A percentile compares a stretch with the other conserved stretches of the same genome.
phyloP scores from a whole-genome alignment of 2,113 vertebrate species.

The Hyperoodon ampullatus region DNA sequence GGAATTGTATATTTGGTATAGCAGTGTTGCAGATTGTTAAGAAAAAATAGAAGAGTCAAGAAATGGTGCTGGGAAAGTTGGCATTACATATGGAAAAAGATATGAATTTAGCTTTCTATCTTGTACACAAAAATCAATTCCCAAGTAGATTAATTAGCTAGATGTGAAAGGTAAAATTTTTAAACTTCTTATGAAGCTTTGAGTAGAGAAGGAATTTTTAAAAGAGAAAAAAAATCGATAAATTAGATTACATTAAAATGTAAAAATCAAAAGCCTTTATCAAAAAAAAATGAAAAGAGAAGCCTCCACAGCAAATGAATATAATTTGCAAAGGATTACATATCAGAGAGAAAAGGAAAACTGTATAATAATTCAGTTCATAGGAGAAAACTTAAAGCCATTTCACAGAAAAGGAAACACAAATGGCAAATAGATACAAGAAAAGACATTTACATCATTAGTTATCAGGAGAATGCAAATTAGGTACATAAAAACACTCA shows the following conservation, averaged over 20 bases:
- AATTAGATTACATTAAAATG: neutral
- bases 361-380: neutral
- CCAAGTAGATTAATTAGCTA: neutral
- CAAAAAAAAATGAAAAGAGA: constrained; percentile 15
- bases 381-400: neutral
- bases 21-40: neutral
- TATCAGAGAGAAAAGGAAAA: neutral
- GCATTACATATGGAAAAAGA: neutral
- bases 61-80: neutral
- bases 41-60: neutral
- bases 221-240: neutral
- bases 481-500: neutral
- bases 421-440: neutral
- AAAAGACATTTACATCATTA: neutral
- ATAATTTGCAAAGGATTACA: neutral
- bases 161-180: neutral
- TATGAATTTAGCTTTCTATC: neutral
- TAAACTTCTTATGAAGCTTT: neutral
- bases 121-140: neutral
- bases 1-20: constrained; percentile 26
- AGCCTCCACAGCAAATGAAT: neutral
- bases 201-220: neutral
- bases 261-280: neutral
- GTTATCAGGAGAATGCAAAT: neutral
- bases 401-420: neutral